These are phyloP conservation scores for Emmelina monodactyla DNA, from an alignment of 2,888 invertebrate species.

Conservation along the genomic window DNA sequence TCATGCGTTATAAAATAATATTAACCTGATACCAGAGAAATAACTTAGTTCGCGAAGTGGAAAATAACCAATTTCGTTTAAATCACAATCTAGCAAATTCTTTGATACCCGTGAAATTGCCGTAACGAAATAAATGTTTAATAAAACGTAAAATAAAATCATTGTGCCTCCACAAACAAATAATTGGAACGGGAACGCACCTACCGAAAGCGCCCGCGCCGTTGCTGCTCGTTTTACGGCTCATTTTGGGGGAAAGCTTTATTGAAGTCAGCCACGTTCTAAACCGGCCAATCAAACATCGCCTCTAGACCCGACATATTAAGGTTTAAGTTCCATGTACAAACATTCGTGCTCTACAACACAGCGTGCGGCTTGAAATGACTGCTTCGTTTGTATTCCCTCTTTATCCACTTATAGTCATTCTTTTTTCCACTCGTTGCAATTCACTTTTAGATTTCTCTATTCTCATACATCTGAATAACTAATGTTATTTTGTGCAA, in stretches of 20 bases:
- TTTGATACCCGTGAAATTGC: constrained; percentile 66
- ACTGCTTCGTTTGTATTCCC: constrained; percentile 64
- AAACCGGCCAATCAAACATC: constrained; percentile 31
- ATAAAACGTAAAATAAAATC: constrained; percentile 67
- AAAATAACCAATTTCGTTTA: constrained; percentile 64
- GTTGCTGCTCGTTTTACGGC: constrained; percentile 62
- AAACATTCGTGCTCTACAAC: too few species aligned
- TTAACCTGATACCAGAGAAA: constrained; percentile 41
- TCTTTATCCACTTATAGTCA: constrained; percentile 64
- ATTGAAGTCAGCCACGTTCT: constrained; percentile 59
- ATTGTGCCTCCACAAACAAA: constrained; percentile 65
- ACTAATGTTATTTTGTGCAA: too few species aligned
- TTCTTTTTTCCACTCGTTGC: constrained; percentile 62
- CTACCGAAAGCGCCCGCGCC: constrained; percentile 47
- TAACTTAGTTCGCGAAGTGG: constrained; percentile 49
- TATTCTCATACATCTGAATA: too few species aligned
- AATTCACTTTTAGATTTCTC: constrained; percentile 63
- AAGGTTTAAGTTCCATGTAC: not conserved
- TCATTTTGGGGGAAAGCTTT: constrained; percentile 67
- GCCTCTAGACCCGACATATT: constrained; percentile 23
- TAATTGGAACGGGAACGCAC: constrained; percentile 57
- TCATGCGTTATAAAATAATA: constrained; percentile 57
- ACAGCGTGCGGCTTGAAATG: constrained; percentile 57
- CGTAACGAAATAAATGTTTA: constrained; percentile 67
- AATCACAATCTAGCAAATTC: constrained; percentile 63